These are phyloP conservation scores for Caenorhabditis uteleia DNA, from an alignment of 2,888 invertebrate species.

Conservation along the genomic window DNA sequence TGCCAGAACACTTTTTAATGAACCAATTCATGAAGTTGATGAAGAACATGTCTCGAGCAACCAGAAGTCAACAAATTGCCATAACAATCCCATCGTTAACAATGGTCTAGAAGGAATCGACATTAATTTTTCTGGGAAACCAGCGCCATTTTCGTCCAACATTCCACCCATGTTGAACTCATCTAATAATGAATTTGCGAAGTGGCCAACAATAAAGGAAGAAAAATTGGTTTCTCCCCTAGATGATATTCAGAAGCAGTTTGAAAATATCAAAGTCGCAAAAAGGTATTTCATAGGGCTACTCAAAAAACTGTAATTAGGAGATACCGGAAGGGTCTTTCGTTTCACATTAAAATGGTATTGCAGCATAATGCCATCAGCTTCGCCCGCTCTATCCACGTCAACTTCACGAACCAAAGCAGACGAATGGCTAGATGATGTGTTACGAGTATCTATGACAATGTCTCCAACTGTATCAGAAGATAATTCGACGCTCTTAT, in stretches of 20 bases:
- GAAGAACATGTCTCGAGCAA: constrained; percentile 45
- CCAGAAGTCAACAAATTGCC: constrained; percentile 2
- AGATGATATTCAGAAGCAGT: constrained; percentile 29
- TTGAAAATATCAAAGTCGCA: constrained; percentile 10
- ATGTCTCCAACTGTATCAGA: constrained; percentile 28
- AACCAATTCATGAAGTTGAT: constrained; percentile 66
- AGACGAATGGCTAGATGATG: constrained; percentile 59
- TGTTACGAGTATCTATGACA: constrained; percentile 44
- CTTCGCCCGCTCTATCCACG: too few relatives aligned
- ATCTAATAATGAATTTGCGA: constrained; percentile 18
- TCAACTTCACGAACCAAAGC: constrained; percentile 33
- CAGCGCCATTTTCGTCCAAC: constrained; percentile 8
- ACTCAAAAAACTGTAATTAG: too few relatives aligned
- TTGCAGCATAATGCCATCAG: too few relatives aligned
- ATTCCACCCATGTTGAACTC: constrained; percentile 1
- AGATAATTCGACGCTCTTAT: constrained; percentile 7
- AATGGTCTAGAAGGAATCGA: constrained; percentile 33
- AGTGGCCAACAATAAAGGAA: constrained; percentile 11
- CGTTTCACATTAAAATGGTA: too few relatives aligned
- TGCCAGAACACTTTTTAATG: constrained; percentile 47
- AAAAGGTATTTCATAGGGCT: neutral
- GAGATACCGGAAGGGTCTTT: too few relatives aligned
- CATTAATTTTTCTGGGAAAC: constrained; percentile 10
- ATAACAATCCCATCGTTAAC: constrained; percentile 2
- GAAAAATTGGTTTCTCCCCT: constrained; percentile 6